phyloP scores from a whole-genome alignment of 2,113 vertebrate genomes.

The Oreotrochilus melanogaster region DNA sequence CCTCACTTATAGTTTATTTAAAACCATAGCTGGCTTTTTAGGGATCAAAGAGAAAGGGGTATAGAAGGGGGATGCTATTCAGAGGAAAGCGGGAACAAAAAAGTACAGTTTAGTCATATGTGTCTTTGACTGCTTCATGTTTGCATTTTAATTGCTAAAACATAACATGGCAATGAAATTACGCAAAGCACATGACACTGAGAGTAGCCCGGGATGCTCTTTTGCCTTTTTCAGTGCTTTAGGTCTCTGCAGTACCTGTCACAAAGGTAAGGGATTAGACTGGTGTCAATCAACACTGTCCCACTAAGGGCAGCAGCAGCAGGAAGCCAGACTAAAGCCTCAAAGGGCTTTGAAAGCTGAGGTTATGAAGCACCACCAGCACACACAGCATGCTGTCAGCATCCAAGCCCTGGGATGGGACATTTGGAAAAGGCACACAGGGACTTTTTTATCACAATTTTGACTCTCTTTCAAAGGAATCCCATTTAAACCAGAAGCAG shows the following conservation, averaged over 20 bases:
- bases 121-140: neutral
- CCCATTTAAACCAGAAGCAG: neutral
- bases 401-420: neutral
- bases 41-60: slow-evolving; percentile 48
- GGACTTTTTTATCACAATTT: neutral
- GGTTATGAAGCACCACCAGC: neutral
- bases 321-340: neutral
- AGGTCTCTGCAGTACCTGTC: neutral
- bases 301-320: neutral
- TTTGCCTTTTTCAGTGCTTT: neutral
- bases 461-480: slow-evolving; percentile 1
- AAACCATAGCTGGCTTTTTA: slow-evolving; percentile 49
- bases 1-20: slow-evolving; percentile 30
- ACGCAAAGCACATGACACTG: neutral
- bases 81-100: neutral
- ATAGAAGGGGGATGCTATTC: neutral
- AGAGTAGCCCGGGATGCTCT: neutral
- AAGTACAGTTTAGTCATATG: neutral
- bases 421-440: neutral
- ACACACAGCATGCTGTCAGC: neutral
- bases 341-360: neutral
- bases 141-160: slow-evolving; percentile 8
- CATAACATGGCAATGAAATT: neutral
- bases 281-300: neutral
- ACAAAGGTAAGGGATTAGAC: neutral